Conservation (phyloP, 1,140 invertebrate genomes). For the Drosophila ironensis region DNA sequence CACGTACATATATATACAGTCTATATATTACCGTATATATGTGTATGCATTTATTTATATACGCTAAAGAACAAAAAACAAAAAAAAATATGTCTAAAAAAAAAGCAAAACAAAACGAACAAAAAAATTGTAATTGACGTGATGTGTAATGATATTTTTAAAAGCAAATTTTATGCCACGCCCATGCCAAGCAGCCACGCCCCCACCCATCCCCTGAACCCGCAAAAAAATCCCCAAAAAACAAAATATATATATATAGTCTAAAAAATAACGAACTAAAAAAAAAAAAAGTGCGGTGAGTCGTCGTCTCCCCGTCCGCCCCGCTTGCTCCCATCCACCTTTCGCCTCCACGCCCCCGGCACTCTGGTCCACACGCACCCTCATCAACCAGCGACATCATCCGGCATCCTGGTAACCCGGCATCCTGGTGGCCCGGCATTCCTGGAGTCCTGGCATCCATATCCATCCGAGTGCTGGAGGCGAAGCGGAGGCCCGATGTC, state of each 20-base stretch:
- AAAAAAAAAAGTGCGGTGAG: background rate
- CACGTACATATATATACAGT: constrained; percentile 57
- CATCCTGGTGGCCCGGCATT: background rate
- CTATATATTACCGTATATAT: constrained; percentile 57
- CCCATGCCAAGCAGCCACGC: constrained; percentile 28
- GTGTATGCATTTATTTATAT: constrained; percentile 74
- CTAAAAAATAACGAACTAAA: background rate
- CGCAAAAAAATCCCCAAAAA: background rate
- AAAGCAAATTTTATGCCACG: constrained; percentile 78
- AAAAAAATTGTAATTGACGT: constrained; percentile 77
- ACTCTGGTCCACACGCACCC: background rate
- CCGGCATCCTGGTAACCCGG: background rate
- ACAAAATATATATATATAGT: background rate
- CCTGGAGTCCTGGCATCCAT: background rate
- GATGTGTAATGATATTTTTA: constrained; percentile 81
- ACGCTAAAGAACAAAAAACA: constrained; percentile 46
- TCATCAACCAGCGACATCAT: background rate
- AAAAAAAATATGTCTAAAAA: constrained; percentile 48
- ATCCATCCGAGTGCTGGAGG: constrained; percentile 1
- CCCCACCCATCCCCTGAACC: background rate
- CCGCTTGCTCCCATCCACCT: background rate
- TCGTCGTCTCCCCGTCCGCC: background rate
- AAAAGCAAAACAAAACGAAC: constrained; percentile 37
- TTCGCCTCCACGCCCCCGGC: background rate
- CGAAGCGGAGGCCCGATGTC: constrained; percentile 4